These are phyloP conservation scores for Macrotus californicus DNA, from an alignment of 2,113 vertebrate genomes.

Conservation along the genomic window DNA sequence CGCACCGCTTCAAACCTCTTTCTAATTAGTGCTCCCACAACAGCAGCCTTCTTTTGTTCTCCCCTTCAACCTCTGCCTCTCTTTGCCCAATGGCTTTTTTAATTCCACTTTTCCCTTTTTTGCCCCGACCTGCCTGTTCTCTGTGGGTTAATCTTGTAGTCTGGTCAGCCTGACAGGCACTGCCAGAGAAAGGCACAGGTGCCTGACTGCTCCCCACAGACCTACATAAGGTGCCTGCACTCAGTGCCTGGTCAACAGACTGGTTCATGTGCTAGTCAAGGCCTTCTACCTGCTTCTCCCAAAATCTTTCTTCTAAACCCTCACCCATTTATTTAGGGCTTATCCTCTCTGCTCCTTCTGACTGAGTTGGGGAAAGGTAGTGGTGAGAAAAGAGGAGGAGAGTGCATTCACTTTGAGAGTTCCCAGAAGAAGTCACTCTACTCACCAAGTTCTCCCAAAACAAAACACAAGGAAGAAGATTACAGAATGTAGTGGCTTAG, in stretches of 20 bases:
- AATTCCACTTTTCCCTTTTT: not conserved
- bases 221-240: slow-evolving; percentile 34
- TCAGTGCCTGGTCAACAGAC: slow-evolving; percentile 36
- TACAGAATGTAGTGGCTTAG: not conserved
- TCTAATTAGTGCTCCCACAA: not conserved
- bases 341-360: not conserved
- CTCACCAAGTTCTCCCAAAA: not conserved
- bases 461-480: not conserved
- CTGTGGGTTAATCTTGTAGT: slow-evolving; percentile 36
- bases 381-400: not conserved
- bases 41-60: not conserved
- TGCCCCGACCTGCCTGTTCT: not conserved
- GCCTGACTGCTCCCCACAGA: slow-evolving; percentile 44
- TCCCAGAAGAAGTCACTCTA: not conserved
- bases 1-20: not conserved
- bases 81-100: not conserved
- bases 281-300: not conserved
- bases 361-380: not conserved
- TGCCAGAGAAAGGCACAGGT: not conserved
- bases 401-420: not conserved
- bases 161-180: slow-evolving; percentile 10
- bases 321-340: not conserved
- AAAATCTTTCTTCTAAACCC: not conserved
- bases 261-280: slow-evolving; percentile 3
- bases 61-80: not conserved